Percentiles rank a stretch among this genome's conserved stretches.
phyloP scores from a whole-genome alignment of 2,113 vertebrate species.

The Caranx ignobilis region DNA sequence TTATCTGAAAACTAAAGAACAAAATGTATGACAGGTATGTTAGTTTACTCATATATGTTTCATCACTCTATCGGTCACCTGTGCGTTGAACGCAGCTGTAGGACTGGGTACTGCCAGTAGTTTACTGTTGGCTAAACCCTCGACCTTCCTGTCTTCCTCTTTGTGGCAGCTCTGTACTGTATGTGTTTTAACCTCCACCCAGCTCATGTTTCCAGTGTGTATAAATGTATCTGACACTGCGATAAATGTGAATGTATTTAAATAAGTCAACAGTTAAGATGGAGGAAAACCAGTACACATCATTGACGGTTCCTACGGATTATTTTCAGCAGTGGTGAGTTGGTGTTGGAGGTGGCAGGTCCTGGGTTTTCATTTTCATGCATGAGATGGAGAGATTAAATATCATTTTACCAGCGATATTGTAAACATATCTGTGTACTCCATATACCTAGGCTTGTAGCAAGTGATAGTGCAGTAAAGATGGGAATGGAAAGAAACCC shows the following conservation, averaged over 20 bases:
- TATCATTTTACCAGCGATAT: constrained; percentile 10
- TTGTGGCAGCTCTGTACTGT: constrained; percentile 45
- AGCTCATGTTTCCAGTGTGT: constrained; percentile 11
- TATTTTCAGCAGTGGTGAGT: constrained; percentile 87
- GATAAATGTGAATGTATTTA: constrained; percentile 72
- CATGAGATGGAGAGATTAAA: constrained; percentile 48
- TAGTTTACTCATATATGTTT: constrained; percentile 5
- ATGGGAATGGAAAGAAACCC: not conserved
- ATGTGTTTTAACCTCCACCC: constrained; percentile 23
- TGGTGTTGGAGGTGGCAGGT: constrained; percentile 62
- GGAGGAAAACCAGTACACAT: constrained; percentile 84
- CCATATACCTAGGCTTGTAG: constrained; percentile 2
- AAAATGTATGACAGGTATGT: constrained; percentile 82
- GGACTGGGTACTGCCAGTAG: constrained; percentile 9
- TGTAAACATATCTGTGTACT: not conserved
- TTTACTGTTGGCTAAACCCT: constrained; percentile 24
- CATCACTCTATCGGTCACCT: not conserved
- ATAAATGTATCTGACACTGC: constrained; percentile 53
- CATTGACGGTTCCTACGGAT: constrained; percentile 81
- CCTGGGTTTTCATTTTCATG: constrained; percentile 63
- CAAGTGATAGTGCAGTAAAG: constrained; percentile 22
- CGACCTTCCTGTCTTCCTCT: constrained; percentile 39
- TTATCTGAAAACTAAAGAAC: constrained; percentile 55
- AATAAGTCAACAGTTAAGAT: constrained; percentile 81
- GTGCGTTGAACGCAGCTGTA: not conserved